Percentiles rank a stretch among this genome's conserved stretches.
Evolutionary conservation across 1,140 invertebrate species (phyloP).

Genomic region (Tribolium madens): DNA sequence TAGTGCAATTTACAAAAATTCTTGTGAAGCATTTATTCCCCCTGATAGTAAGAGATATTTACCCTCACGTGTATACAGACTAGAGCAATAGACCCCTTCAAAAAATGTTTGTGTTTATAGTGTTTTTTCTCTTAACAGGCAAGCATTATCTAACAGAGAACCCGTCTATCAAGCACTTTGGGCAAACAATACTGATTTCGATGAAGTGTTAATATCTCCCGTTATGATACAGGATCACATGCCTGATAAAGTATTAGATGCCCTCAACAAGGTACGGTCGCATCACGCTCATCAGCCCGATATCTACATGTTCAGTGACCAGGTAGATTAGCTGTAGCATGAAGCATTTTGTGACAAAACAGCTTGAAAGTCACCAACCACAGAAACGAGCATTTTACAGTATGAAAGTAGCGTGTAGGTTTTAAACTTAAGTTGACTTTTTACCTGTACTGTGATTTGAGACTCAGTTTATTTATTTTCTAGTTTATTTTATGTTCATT

Average conservation of each 20-base stretch:
- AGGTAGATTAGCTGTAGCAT: conserved; percentile 36
- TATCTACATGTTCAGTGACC: conserved; percentile 37
- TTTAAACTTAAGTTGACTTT: neutral
- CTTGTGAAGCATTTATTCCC: no score
- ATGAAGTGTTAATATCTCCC: conserved; percentile 91
- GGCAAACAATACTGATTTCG: conserved; percentile 89
- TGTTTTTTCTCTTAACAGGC: conserved; percentile 64
- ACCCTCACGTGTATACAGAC: no score
- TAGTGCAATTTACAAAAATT: no score
- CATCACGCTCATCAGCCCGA: conserved; percentile 25
- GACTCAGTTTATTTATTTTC: neutral
- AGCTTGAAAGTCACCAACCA: conserved; percentile 28
- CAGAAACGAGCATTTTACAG: conserved; percentile 2
- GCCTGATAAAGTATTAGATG: conserved; percentile 90
- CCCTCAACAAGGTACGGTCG: conserved; percentile 83
- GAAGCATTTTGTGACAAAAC: conserved; percentile 33
- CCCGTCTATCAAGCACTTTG: conserved; percentile 92
- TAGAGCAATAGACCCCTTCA: neutral
- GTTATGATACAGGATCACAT: conserved; percentile 95
- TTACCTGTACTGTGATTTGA: conserved; percentile 1
- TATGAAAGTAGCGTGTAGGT: neutral
- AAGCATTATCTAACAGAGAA: conserved; percentile 77
- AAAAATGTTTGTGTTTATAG: neutral
- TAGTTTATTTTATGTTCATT: neutral
- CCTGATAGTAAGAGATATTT: no score